These are phyloP conservation scores for Drosophila gunungcola DNA, from an alignment of 1,140 invertebrate species.

Conservation along the genomic window DNA sequence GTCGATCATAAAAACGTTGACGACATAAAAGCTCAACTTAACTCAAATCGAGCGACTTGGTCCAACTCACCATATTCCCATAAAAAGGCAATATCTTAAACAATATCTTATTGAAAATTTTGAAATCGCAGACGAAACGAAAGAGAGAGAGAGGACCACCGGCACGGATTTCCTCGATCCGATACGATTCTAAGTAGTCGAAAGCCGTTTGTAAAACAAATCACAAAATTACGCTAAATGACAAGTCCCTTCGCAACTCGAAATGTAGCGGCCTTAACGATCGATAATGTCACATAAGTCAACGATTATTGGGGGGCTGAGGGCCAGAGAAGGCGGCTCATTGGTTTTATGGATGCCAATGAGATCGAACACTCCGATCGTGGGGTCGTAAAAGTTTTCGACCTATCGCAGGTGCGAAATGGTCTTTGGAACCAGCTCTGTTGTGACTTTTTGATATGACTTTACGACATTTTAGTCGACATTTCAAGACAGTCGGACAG, in stretches of 20 bases:
- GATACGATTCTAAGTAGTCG: conserved; percentile 71
- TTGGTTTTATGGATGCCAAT: conserved; percentile 45
- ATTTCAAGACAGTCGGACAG: conserved; percentile 33
- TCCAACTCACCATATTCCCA: conserved; percentile 28
- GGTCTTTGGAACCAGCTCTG: conserved; percentile 50
- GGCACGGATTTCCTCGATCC: conserved; percentile 30
- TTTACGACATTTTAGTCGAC: conserved; percentile 70
- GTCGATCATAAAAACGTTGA: conserved; percentile 60
- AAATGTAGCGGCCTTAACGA: conserved; percentile 64
- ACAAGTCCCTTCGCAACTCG: conserved; percentile 40
- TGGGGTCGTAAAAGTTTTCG: conserved; percentile 59
- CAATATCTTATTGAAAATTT: conserved; percentile 61
- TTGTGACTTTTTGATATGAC: conserved; percentile 57
- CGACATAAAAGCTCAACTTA: conserved; percentile 68
- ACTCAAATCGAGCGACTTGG: conserved; percentile 27
- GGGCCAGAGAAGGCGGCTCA: conserved; percentile 31
- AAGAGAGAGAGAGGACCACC: conserved; percentile 51
- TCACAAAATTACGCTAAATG: conserved; percentile 78
- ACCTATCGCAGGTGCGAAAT: conserved; percentile 70
- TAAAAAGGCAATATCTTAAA: conserved; percentile 61
- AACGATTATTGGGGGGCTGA: conserved; percentile 62
- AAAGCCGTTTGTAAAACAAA: conserved; percentile 71
- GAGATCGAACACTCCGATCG: conserved; percentile 21
- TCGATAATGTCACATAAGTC: conserved; percentile 82
- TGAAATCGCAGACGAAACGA: conserved; percentile 23